phyloP scores from a whole-genome alignment of 2,113 vertebrate species.

The Stomatorhinus ivindoensis region DNA sequence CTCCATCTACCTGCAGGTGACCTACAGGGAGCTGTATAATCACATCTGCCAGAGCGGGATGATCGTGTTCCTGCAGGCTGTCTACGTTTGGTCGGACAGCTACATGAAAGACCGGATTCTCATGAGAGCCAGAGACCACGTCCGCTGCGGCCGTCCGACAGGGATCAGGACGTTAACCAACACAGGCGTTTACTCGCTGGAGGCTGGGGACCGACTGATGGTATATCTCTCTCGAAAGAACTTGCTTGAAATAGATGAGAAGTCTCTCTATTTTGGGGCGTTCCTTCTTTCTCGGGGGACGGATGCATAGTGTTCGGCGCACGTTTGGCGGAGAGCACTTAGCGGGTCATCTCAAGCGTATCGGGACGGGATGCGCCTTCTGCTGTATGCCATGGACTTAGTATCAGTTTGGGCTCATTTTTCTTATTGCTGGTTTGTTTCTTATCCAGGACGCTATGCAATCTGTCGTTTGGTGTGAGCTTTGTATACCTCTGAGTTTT shows the following conservation, averaged over 20 bases:
- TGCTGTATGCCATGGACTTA: neutral
- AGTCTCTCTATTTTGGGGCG: constrained; percentile 39
- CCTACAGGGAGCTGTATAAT: neutral
- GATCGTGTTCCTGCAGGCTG: neutral
- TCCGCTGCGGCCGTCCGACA: neutral
- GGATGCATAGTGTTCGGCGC: neutral
- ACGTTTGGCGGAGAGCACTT: neutral
- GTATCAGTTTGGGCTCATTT: neutral
- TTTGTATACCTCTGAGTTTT: neutral
- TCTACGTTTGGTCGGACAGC: rapidly evolving
- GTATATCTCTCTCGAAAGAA: neutral
- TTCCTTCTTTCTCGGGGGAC: constrained; percentile 11
- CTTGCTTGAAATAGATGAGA: neutral
- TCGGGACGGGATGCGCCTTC: neutral
- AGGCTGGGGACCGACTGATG: neutral
- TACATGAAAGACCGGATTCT: rapidly evolving
- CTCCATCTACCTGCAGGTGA: constrained; percentile 51
- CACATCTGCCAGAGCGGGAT: rapidly evolving
- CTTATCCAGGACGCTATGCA: neutral
- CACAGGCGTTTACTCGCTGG: constrained; percentile 15
- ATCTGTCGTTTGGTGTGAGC: neutral
- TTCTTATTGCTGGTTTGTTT: neutral
- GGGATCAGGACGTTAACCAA: constrained; percentile 37
- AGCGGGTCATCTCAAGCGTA: neutral
- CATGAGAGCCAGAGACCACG: constrained; percentile 17